phyloP scores from a whole-genome alignment of 1,140 invertebrate genomes.

The Leptonema lineaticorne region DNA sequence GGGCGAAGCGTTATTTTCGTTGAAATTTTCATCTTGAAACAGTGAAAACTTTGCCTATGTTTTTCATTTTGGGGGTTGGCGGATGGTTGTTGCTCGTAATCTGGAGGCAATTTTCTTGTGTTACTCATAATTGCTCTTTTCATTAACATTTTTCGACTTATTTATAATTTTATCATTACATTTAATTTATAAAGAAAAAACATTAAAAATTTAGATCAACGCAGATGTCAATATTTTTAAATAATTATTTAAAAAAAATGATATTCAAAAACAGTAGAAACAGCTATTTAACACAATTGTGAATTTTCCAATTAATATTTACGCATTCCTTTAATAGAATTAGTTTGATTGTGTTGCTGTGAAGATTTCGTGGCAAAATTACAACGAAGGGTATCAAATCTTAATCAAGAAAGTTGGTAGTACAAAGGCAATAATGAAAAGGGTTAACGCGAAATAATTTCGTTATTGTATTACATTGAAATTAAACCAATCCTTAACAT shows the following conservation, averaged over 20 bases:
- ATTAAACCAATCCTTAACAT: too few species aligned
- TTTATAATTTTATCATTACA: too few species aligned
- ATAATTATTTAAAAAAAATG: not conserved
- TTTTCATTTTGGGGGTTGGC: conserved; percentile 4
- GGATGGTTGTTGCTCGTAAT: too few species aligned
- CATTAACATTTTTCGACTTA: too few species aligned
- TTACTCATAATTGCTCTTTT: not conserved
- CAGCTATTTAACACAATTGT: not conserved
- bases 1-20: conserved; percentile 26
- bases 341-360: conserved; percentile 3
- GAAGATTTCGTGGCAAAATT: not conserved
- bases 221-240: too few species aligned
- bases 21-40: conserved; percentile 26
- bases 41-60: conserved; percentile 13
- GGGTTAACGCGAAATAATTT: conserved; percentile 6
- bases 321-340: not conserved
- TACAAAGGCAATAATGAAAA: conserved; percentile 12
- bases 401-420: conserved; percentile 15
- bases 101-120: conserved; percentile 8
- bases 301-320: too few species aligned
- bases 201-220: not conserved
- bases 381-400: conserved; percentile 5
- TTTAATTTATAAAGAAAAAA: not conserved
- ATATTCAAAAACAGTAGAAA: not conserved
- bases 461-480: not conserved